Evolutionary conservation across 2,113 vertebrate genomes (phyloP), one percentile per base, ranked within the genome.

Genomic region (Eretmodus cyanostictus): DNA sequence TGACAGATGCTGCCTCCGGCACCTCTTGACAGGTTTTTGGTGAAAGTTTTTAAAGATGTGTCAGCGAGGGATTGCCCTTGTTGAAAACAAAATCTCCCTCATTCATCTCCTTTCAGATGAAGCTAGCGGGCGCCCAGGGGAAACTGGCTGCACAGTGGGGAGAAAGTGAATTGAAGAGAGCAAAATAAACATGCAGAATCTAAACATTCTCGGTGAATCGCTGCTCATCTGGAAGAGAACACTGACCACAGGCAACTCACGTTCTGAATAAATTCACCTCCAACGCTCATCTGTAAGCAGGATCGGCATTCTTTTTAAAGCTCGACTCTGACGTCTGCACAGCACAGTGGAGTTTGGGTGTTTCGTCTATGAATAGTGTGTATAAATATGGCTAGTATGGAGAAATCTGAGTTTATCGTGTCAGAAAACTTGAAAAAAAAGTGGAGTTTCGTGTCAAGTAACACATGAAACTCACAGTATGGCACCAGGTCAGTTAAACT

Each of bases 21-120:
- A 22, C 54, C 88, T 90, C 85, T 85, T 94, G 36, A 88, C 89
- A 88, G 81, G 89, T 87, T 94, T 93, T 76, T 84, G 57, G 47
- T 19, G 80, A 89, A 88, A 78, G 81, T 89, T 91, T 90, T 91
- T 85, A 82, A 87, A 93, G 66, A 92, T 57, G 86, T 86, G 83
- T 85, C 66, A 82, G 24, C 54, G 36, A 22, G 49, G 76, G 84
- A 84, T 78, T 82, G 54, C 36, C 88, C 81, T 89, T 90, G 81
- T 90, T 90, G 87, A 89, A 82, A 91, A 89, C 53, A 73, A 89
- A 92, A 87, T 87, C 63, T 51, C 24, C 27, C 61, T 84, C 47
- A 3, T 17, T 83, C 55, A 8, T 59, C 45, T 59, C 61, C 17
- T 55, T 87, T 82, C 3, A 40, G 40, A 71, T 38, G 80, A 51